A percentile compares a stretch with the other conserved stretches of the same genome.
These are phyloP conservation scores for Micropterix aruncella DNA, from an alignment of 2,888 invertebrate genomes.

Conservation along the genomic window DNA sequence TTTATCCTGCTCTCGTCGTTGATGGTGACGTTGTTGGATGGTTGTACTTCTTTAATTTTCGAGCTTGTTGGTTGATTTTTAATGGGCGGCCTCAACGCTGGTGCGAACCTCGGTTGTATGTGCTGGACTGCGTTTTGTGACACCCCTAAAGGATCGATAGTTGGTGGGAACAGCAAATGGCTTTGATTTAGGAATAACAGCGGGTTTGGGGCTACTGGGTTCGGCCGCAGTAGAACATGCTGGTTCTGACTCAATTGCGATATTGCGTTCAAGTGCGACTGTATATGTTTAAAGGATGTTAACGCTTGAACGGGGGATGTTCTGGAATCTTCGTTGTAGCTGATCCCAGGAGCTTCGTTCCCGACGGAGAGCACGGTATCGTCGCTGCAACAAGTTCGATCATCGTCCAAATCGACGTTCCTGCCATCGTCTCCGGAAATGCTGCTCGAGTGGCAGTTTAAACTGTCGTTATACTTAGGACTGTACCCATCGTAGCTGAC, in stretches of 20 bases:
- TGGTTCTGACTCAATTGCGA: constrained; percentile 45
- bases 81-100: constrained; percentile 6
- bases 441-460: background rate
- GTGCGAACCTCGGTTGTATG: constrained; percentile 15
- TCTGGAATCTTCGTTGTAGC: constrained; percentile 17
- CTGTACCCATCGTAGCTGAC: constrained; percentile 7
- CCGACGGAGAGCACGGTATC: constrained; percentile 74
- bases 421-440: constrained; percentile 18
- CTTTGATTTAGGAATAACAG: constrained; percentile 36
- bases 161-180: constrained; percentile 23
- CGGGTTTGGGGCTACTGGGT: constrained; percentile 35
- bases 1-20: constrained; percentile 43
- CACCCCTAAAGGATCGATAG: constrained; percentile 10
- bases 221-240: constrained; percentile 29
- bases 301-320: constrained; percentile 21
- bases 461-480: constrained; percentile 5
- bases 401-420: constrained; percentile 32
- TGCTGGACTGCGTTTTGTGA: constrained; percentile 14
- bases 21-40: constrained; percentile 23
- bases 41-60: constrained; percentile 1
- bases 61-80: background rate
- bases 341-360: constrained; percentile 50
- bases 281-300: constrained; percentile 51
- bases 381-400: constrained; percentile 56
- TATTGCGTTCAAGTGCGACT: constrained; percentile 52